phyloP scores from a whole-genome alignment of 2,797 vertebrate genomes.

The Enteromius thamalakanensis region DNA sequence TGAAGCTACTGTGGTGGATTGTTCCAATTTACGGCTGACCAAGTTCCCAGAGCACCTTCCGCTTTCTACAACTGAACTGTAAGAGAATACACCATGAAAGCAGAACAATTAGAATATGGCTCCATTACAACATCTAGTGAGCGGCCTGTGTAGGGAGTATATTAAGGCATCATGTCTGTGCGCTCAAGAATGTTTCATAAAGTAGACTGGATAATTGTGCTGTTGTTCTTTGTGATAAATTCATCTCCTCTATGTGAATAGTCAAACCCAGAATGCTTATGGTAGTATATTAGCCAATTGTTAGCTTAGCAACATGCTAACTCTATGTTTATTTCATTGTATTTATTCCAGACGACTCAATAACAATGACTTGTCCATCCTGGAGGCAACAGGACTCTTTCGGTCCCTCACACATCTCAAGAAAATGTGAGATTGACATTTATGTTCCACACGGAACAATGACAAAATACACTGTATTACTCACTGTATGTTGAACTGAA shows the following conservation, averaged over 20 bases:
- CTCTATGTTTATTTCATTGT: neutral
- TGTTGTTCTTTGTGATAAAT: no score
- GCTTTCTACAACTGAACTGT: conserved; percentile 91
- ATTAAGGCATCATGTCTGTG: neutral
- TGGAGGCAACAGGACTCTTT: conserved; percentile 93
- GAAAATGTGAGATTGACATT: conserved; percentile 85
- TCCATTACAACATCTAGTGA: neutral
- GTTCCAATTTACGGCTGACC: conserved; percentile 92
- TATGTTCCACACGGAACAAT: neutral
- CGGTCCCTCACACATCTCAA: conserved; percentile 92
- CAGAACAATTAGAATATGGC: neutral
- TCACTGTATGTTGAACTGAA: neutral
- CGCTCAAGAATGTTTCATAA: neutral
- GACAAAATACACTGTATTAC: neutral
- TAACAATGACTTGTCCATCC: conserved; percentile 92
- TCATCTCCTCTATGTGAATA: neutral
- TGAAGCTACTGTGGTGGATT: conserved; percentile 92
- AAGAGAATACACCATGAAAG: conserved; percentile 65
- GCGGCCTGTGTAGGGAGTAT: neutral
- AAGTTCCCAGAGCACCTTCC: conserved; percentile 96
- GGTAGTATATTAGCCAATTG: neutral
- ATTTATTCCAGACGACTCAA: conserved; percentile 85
- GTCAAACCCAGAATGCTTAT: no score
- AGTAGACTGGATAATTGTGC: neutral
- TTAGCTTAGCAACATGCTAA: neutral